Conservation (phyloP, 2,797 vertebrate genomes). For the Neoniphon sammara region DNA sequence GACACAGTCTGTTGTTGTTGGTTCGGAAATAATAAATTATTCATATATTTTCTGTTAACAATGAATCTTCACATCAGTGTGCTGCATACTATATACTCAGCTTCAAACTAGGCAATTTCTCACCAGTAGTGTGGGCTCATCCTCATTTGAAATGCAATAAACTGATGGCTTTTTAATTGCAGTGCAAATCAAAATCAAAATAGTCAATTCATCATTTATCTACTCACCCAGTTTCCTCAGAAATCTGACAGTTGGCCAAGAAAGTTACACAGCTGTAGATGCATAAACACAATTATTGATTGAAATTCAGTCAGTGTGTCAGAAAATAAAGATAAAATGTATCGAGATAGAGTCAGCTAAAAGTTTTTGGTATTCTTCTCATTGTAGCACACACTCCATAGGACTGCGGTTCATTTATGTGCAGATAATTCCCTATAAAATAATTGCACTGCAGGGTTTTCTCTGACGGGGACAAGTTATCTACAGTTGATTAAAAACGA, state of each 20-base stretch:
- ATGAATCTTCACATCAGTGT: constrained; percentile 12
- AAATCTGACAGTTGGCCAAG: not conserved
- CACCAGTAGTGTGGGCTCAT: not conserved
- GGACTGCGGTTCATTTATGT: constrained; percentile 23
- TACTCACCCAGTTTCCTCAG: not conserved
- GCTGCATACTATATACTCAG: not conserved
- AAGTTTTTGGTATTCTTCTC: too few species aligned
- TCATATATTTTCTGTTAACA: constrained; percentile 28
- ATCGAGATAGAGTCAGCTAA: not conserved
- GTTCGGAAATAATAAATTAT: constrained; percentile 42
- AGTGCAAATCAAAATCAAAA: constrained; percentile 11
- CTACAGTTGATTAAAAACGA: too few species aligned
- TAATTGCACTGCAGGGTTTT: constrained; percentile 2
- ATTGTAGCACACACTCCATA: not conserved
- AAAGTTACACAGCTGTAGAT: not conserved
- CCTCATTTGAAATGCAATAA: constrained; percentile 14
- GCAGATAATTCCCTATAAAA: constrained; percentile 26
- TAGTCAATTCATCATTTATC: not conserved
- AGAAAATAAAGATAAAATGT: not conserved
- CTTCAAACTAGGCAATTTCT: not conserved
- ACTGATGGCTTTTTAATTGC: not conserved
- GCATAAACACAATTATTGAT: not conserved
- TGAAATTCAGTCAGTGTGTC: not conserved
- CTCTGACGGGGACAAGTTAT: not conserved
- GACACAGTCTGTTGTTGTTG: constrained; percentile 21